Percentiles rank a stretch among this genome's conserved stretches.
phyloP scores from a whole-genome alignment of 2,888 invertebrate species.

The Macrosoma leucophasiata region DNA sequence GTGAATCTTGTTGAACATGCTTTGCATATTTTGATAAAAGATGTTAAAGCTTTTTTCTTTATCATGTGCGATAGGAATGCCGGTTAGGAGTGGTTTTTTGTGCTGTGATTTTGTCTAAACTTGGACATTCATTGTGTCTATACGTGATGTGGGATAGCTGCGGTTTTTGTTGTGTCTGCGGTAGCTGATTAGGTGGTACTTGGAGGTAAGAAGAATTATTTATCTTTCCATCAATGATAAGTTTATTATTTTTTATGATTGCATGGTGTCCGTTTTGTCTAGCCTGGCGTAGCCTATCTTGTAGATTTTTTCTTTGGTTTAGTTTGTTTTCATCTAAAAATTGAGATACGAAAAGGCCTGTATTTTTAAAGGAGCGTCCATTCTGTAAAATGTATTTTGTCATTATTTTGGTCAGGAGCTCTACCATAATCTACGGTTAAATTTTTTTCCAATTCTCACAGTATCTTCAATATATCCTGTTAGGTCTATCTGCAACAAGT shows the following conservation, averaged over 20 bases:
- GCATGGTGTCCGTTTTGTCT: conserved; percentile 6
- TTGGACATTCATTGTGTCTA: no score
- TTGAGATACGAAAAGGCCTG: conserved; percentile 9
- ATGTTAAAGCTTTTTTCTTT: no score
- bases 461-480: conserved; percentile 10
- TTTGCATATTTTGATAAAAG: no score
- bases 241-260: neutral
- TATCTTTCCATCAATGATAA: no score
- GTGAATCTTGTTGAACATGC: no score
- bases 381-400: conserved; percentile 8
- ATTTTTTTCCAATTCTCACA: conserved; percentile 10
- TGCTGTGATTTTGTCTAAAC: no score
- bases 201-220: no score
- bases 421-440: conserved; percentile 9
- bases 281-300: conserved; percentile 1
- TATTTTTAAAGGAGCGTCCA: conserved; percentile 9
- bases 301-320: conserved; percentile 2
- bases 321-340: conserved; percentile 7
- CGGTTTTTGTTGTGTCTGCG: no score
- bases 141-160: no score
- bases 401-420: conserved; percentile 12
- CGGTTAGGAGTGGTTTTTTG: no score
- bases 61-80: no score
- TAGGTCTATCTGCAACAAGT: conserved; percentile 8
- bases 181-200: no score